Evolutionary conservation across 2,888 invertebrate species (phyloP).

Genomic region (Silvanus unidentatus): DNA sequence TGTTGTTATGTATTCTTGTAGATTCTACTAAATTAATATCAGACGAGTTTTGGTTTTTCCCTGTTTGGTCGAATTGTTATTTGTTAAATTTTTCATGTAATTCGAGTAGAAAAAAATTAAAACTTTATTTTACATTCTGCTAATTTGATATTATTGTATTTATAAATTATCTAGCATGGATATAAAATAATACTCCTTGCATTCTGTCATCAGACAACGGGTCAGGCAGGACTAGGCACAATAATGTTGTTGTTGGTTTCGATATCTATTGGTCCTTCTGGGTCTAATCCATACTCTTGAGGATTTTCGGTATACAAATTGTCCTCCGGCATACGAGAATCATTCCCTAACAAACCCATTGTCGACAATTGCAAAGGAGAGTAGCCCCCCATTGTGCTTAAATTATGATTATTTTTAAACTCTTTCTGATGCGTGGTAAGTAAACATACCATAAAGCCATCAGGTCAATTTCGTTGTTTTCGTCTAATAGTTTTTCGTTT

Average conservation of each 20-base stretch:
- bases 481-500: slow-evolving; percentile 9
- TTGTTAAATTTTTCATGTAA: no score
- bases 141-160: no score
- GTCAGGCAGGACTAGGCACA: slow-evolving; percentile 1
- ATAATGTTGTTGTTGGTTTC: slow-evolving; percentile 12
- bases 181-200: no score
- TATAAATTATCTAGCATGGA: no score
- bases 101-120: no score
- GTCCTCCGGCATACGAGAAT: slow-evolving; percentile 4
- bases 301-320: slow-evolving; percentile 9
- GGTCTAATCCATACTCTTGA: slow-evolving; percentile 11
- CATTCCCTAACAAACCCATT: slow-evolving; percentile 8
- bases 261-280: slow-evolving; percentile 8
- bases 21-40: no score
- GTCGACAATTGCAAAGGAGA: slow-evolving; percentile 15
- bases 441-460: slow-evolving; percentile 10
- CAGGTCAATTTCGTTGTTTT: slow-evolving; percentile 13
- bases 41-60: no score
- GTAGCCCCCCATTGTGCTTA: no score
- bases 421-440: slow-evolving; percentile 10
- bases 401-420: slow-evolving; percentile 4
- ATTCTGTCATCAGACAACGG: no score
- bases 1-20: no score
- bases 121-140: no score
- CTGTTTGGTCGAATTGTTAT: no score